These are phyloP conservation scores for Homalodisca vitripennis DNA, from an alignment of 1,140 invertebrate species.

Conservation along the genomic window DNA sequence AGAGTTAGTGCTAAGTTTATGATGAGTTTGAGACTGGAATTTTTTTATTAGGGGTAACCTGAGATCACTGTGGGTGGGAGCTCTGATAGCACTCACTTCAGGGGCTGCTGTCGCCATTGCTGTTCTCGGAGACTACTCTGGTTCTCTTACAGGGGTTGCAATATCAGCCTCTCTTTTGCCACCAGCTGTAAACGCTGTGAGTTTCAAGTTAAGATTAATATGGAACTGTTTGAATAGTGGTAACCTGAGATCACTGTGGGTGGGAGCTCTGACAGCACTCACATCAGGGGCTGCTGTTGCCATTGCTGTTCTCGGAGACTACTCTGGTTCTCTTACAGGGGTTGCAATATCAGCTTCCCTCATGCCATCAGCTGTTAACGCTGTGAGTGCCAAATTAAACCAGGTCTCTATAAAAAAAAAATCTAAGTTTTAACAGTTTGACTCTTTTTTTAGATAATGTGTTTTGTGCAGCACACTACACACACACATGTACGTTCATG, in stretches of 20 bases:
- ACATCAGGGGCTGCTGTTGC: constrained; percentile 75
- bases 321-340: constrained; percentile 72
- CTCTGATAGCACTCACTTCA: constrained; percentile 66
- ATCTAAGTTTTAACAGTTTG: no score
- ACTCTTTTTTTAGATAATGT: no score
- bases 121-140: constrained; percentile 68
- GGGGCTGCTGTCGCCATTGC: constrained; percentile 75
- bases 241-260: constrained; percentile 60
- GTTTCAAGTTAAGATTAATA: no score
- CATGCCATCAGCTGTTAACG: constrained; percentile 77
- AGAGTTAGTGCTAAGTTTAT: no score
- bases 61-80: constrained; percentile 63
- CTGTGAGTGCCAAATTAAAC: no score
- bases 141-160: constrained; percentile 75
- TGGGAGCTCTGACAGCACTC: constrained; percentile 67
- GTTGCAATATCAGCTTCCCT: constrained; percentile 79
- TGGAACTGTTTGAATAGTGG: no score
- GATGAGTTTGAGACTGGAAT: no score
- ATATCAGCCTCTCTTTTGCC: constrained; percentile 77
- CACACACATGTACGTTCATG: no score
- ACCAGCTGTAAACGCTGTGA: constrained; percentile 72
- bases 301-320: constrained; percentile 67
- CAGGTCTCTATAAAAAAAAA: no score
- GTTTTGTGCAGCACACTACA: no score
- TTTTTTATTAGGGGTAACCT: constrained; percentile 60